Percentiles rank a stretch among this genome's conserved stretches.
Evolutionary conservation across 2,888 invertebrate genomes (phyloP).

Genomic region (Drosophila barbarae): DNA sequence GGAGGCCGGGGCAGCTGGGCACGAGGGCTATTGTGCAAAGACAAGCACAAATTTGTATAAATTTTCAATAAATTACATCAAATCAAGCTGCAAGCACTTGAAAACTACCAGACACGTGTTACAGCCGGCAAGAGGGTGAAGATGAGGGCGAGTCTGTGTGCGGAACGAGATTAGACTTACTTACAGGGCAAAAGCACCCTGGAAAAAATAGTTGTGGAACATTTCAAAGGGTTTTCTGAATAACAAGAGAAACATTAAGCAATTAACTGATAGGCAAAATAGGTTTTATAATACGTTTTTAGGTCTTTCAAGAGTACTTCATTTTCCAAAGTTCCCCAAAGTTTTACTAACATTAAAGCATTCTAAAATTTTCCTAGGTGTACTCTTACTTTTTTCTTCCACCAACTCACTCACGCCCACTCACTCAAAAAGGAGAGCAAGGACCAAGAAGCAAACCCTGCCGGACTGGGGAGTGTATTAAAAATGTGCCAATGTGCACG

Average conservation of each 20-base stretch:
- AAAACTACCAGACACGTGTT: constrained; percentile 48
- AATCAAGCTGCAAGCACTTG: constrained; percentile 55
- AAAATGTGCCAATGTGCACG: constrained; percentile 43
- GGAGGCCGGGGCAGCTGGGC: constrained; percentile 5
- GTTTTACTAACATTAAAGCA: no score
- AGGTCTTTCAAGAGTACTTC: no score
- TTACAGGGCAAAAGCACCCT: constrained; percentile 1
- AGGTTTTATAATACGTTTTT: no score
- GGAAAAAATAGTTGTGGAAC: constrained; percentile 4
- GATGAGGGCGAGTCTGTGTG: constrained; percentile 24
- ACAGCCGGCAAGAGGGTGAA: constrained; percentile 6
- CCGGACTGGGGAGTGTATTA: constrained; percentile 36
- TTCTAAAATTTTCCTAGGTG: background rate
- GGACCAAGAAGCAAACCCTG: constrained; percentile 10
- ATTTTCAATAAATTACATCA: constrained; percentile 62
- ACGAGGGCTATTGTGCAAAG: constrained; percentile 51
- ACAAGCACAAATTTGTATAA: constrained; percentile 61
- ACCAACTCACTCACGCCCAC: constrained; percentile 13
- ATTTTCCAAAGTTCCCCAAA: no score
- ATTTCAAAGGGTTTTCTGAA: background rate
- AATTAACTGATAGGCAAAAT: background rate
- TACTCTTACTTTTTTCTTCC: background rate
- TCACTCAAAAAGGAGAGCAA: constrained; percentile 5
- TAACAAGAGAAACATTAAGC: background rate
- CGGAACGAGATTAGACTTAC: constrained; percentile 34